These are phyloP conservation scores for Sericinus montela DNA, from an alignment of 2,888 invertebrate species.

Conservation along the genomic window DNA sequence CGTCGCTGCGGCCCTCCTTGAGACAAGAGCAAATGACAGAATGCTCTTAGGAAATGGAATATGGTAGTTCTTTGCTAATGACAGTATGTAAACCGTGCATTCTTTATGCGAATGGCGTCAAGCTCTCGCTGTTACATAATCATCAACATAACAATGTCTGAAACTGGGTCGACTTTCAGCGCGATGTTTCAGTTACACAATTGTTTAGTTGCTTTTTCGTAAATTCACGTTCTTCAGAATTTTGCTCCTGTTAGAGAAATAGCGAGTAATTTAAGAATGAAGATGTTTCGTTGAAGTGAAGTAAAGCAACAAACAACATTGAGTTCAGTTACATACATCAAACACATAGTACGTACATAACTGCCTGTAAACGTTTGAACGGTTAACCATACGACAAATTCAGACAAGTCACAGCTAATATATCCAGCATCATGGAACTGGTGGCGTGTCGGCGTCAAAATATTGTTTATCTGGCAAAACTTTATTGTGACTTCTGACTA, in stretches of 20 bases:
- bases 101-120: constrained; percentile 35
- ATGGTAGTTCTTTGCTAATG: constrained; percentile 46
- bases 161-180: constrained; percentile 33
- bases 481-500: too few species aligned
- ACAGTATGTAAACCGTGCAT: constrained; percentile 43
- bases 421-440: too few species aligned
- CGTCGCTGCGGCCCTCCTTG: neutral
- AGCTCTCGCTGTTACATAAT: constrained; percentile 47
- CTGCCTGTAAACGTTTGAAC: too few species aligned
- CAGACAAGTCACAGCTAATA: too few species aligned
- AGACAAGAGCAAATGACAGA: constrained; percentile 24
- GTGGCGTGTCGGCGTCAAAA: too few species aligned
- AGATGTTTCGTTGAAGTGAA: too few species aligned
- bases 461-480: too few species aligned
- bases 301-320: too few species aligned
- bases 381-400: too few species aligned
- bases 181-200: neutral
- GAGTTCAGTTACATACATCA: too few species aligned
- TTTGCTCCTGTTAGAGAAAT: neutral
- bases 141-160: constrained; percentile 34
- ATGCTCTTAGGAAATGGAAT: constrained; percentile 53
- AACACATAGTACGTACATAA: too few species aligned
- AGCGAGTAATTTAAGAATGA: too few species aligned
- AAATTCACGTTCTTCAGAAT: neutral
- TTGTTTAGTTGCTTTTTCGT: neutral